These are phyloP conservation scores for Geococcyx californianus DNA, from an alignment of 2,113 vertebrate species.

Conservation along the genomic window DNA sequence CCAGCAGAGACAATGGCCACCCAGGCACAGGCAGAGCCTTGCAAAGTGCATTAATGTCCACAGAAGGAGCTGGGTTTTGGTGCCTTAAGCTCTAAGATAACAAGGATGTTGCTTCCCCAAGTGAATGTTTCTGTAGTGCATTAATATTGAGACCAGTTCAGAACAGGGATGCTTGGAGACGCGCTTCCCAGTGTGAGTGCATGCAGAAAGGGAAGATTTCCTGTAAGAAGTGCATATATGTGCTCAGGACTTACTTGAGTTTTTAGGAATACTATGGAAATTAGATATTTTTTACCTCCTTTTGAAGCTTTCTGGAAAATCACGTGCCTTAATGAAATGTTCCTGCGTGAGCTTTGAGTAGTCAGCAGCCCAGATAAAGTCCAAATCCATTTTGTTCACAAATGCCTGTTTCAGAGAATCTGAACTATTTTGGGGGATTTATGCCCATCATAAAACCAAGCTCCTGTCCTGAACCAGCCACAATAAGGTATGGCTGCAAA, in stretches of 20 bases:
- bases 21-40: background rate
- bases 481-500: conserved; percentile 32
- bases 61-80: background rate
- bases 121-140: background rate
- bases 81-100: background rate
- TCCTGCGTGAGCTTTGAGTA: background rate
- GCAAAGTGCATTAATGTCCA: background rate
- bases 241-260: background rate
- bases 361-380: background rate
- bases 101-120: background rate
- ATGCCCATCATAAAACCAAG: background rate
- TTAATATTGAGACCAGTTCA: background rate
- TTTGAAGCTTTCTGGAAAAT: background rate
- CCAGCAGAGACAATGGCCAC: background rate
- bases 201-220: background rate
- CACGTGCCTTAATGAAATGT: conserved; percentile 9
- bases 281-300: background rate
- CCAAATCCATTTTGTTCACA: conserved; percentile 5
- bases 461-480: background rate
- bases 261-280: background rate
- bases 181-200: accelerated
- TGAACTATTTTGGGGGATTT: background rate
- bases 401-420: conserved; percentile 5
- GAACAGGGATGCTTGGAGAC: background rate
- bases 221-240: accelerated